A percentile compares a stretch with the other conserved stretches of the same genome.
These are phyloP conservation scores for Pyrochroa serraticornis DNA, from an alignment of 2,888 invertebrate genomes.

Conservation along the genomic window DNA sequence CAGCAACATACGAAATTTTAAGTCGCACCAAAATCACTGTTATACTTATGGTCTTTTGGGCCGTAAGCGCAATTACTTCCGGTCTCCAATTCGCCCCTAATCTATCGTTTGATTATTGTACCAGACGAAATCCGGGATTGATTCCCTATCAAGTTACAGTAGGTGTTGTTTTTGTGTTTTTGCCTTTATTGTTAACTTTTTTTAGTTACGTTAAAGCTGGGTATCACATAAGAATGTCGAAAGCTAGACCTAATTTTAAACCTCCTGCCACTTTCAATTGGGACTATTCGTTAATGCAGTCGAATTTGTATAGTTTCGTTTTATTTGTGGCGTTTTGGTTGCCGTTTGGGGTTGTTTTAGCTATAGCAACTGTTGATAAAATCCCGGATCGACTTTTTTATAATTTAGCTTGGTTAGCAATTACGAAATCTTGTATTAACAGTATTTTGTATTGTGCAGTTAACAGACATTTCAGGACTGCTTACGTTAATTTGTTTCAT, in stretches of 20 bases:
- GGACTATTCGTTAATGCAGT: slow-evolving; percentile 67
- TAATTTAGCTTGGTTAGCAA: slow-evolving; percentile 71
- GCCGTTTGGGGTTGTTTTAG: slow-evolving; percentile 69
- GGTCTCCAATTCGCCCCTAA: slow-evolving; percentile 67
- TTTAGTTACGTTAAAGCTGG: slow-evolving; percentile 62
- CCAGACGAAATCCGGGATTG: slow-evolving; percentile 62
- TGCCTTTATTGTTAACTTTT: slow-evolving; percentile 66
- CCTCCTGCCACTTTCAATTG: slow-evolving; percentile 67
- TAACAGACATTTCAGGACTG: slow-evolving; percentile 72
- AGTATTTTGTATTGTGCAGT: slow-evolving; percentile 69
- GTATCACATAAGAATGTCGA: slow-evolving; percentile 61
- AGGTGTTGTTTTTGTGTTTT: slow-evolving; percentile 63
- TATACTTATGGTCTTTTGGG: slow-evolving; percentile 64
- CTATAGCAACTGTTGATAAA: slow-evolving; percentile 61
- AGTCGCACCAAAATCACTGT: slow-evolving; percentile 62
- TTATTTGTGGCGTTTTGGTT: slow-evolving; percentile 71
- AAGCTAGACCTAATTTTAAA: slow-evolving; percentile 65
- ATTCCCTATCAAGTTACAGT: slow-evolving; percentile 64
- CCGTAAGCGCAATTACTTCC: slow-evolving; percentile 62
- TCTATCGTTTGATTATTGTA: slow-evolving; percentile 74
- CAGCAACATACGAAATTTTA: slow-evolving; percentile 60
- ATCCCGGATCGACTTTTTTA: slow-evolving; percentile 65
- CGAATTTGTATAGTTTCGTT: slow-evolving; percentile 70
- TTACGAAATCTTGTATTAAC: slow-evolving; percentile 72
- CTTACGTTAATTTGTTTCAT: slow-evolving; percentile 75